A percentile compares a stretch with the other conserved stretches of the same genome.
These are phyloP conservation scores for Dasypogon diadema DNA, from an alignment of 2,888 invertebrate genomes.

Conservation along the genomic window DNA sequence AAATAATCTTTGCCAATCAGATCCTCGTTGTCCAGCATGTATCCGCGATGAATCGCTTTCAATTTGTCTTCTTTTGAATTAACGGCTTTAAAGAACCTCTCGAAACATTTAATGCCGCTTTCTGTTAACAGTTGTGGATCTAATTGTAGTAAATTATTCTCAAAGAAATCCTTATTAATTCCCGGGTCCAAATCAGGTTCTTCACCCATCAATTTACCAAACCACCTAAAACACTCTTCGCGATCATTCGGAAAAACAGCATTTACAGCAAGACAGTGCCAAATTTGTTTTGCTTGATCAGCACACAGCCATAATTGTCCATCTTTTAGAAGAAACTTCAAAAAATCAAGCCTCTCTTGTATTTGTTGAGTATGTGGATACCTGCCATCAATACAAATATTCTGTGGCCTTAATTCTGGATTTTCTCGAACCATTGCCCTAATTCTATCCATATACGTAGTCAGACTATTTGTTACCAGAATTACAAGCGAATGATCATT, in stretches of 20 bases:
- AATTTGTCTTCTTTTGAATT: slow-evolving; percentile 95
- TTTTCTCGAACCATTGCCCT: slow-evolving; percentile 70
- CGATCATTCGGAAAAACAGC: slow-evolving; percentile 93
- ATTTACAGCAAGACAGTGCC: slow-evolving; percentile 94
- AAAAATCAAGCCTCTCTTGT: slow-evolving; percentile 92
- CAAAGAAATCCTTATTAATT: slow-evolving; percentile 95
- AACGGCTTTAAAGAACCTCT: slow-evolving; percentile 79
- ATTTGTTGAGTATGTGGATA: slow-evolving; percentile 94
- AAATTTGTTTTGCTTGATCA: slow-evolving; percentile 96
- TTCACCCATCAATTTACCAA: slow-evolving; percentile 96
- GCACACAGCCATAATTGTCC: slow-evolving; percentile 97
- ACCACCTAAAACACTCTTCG: slow-evolving; percentile 98
- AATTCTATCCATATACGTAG: slow-evolving; percentile 89
- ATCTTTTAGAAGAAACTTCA: slow-evolving; percentile 92
- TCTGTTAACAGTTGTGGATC: slow-evolving; percentile 93
- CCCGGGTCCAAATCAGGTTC: slow-evolving; percentile 97
- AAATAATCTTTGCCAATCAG: slow-evolving; percentile 96
- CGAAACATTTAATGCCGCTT: slow-evolving; percentile 92
- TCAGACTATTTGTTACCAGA: slow-evolving; percentile 92
- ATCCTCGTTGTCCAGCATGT: slow-evolving; percentile 92
- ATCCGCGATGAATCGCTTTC: slow-evolving; percentile 85
- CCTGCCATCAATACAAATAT: slow-evolving; percentile 85
- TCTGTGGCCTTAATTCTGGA: slow-evolving; percentile 82
- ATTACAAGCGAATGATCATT: slow-evolving; percentile 93
- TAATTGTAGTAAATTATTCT: slow-evolving; percentile 91